Conservation (phyloP, 2,888 invertebrate species). For the Archips xylosteana region DNA sequence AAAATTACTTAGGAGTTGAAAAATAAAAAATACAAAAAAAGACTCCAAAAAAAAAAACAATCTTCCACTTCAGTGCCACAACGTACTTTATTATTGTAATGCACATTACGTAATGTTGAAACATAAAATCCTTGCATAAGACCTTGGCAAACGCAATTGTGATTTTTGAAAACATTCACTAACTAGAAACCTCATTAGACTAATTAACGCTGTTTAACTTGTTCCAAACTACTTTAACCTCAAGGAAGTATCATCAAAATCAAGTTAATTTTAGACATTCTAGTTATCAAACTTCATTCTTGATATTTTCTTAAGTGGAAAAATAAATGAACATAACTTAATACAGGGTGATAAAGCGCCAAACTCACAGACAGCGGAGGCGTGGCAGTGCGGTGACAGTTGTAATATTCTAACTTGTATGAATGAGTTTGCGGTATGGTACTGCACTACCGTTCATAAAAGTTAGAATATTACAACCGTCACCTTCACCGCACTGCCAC, state of each 20-base stretch:
- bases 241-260: not conserved
- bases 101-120: slow-evolving; percentile 14
- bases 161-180: slow-evolving; percentile 25
- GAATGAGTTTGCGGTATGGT: too few species aligned
- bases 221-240: not conserved
- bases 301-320: not conserved
- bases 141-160: slow-evolving; percentile 25
- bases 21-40: too few species aligned
- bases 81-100: not conserved
- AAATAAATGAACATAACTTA: not conserved
- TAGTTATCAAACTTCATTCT: not conserved
- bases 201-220: slow-evolving; percentile 22
- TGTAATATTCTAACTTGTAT: too few species aligned
- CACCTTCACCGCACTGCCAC: too few species aligned
- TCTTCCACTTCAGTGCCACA: not conserved
- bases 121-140: slow-evolving; percentile 26
- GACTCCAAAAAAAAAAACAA: too few species aligned
- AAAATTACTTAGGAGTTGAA: too few species aligned
- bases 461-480: too few species aligned
- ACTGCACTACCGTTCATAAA: too few species aligned
- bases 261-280: not conserved
- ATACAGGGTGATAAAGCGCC: too few species aligned
- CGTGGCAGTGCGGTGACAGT: too few species aligned
- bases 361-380: too few species aligned
- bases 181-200: slow-evolving; percentile 17